Percentiles rank a stretch among this genome's conserved stretches.
Conservation (phyloP, 2,797 vertebrate genomes). For the Anguilla obscura region DNA sequence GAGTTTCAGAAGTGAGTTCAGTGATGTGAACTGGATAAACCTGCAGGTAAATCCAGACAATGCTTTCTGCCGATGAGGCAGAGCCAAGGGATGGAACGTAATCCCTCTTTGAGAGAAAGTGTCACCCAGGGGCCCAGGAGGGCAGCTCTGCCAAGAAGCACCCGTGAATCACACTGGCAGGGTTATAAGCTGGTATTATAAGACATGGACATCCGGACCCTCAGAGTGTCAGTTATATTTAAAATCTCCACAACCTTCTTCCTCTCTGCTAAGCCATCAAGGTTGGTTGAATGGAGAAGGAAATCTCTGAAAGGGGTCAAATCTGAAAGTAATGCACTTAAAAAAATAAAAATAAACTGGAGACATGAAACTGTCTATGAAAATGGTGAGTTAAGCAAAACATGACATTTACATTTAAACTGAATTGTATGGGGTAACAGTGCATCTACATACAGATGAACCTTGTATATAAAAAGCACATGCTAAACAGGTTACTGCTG, state of each 20-base stretch:
- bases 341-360: neutral
- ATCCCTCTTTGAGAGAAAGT: conserved; percentile 25
- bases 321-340: neutral
- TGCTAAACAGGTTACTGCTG: too few relatives aligned
- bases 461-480: neutral
- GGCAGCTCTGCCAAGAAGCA: neutral
- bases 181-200: conserved; percentile 37
- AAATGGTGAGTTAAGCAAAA: neutral
- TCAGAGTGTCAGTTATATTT: conserved; percentile 28
- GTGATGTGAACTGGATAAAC: conserved; percentile 16
- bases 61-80: neutral
- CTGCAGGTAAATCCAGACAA: conserved; percentile 2
- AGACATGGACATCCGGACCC: conserved; percentile 22
- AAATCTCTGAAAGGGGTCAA: conserved; percentile 3
- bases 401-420: neutral
- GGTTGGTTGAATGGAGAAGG: neutral
- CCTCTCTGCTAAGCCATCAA: neutral
- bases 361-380: neutral
- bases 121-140: neutral
- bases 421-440: neutral
- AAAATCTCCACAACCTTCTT: neutral
- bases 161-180: conserved; percentile 29
- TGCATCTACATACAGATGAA: neutral
- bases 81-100: conserved; percentile 15
- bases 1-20: neutral